phyloP scores from a whole-genome alignment of 2,888 invertebrate species.

The Philopedon plagiatum region DNA sequence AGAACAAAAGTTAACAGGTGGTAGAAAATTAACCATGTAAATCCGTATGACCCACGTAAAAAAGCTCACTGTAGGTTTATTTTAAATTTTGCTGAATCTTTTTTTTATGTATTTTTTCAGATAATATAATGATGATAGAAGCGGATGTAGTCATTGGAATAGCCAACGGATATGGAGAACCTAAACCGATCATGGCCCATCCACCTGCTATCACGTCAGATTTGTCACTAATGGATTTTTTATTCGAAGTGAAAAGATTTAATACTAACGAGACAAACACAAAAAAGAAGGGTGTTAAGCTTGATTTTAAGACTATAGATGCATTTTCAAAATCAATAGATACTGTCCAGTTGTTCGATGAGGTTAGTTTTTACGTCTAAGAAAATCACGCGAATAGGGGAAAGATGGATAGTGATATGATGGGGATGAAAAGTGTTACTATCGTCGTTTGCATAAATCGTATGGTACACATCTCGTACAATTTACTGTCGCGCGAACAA shows the following conservation, averaged over 20 bases:
- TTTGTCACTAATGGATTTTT: conserved; percentile 81
- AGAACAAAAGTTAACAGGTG: no score
- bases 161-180: conserved; percentile 67
- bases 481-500: no score
- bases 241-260: conserved; percentile 62
- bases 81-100: no score
- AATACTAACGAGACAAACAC: conserved; percentile 66
- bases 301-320: conserved; percentile 89
- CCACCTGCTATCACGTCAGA: conserved; percentile 83
- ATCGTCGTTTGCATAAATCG: no score
- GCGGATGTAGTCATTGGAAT: conserved; percentile 85
- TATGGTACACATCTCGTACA: no score
- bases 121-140: conserved; percentile 81
- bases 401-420: no score
- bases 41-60: no score
- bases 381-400: no score
- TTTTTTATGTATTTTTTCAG: conserved; percentile 54
- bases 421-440: no score
- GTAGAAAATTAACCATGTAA: no score
- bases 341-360: conserved; percentile 66
- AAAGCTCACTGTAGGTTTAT: no score
- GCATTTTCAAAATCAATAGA: conserved; percentile 76
- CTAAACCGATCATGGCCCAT: conserved; percentile 88
- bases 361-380: conserved; percentile 64
- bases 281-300: conserved; percentile 83